Evolutionary conservation across 53 echinoderm and acorn worm genomes (phyloP).

Genomic region (Hippasteria phrygiana): DNA sequence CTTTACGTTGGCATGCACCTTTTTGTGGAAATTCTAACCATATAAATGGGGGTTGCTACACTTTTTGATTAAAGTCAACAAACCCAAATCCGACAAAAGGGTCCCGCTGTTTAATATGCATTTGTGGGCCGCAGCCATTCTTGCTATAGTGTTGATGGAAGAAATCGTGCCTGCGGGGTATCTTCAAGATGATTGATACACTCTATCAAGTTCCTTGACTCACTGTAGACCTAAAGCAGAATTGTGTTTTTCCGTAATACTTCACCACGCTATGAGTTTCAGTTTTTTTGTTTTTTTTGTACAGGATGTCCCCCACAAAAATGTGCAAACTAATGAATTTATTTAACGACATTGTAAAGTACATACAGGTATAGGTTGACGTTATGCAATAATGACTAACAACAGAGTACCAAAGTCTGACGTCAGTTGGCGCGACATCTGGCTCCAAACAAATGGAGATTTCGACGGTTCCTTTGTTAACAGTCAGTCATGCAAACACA

Average conservation of each 20-base stretch:
- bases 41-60: conserved; percentile 42
- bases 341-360: no score
- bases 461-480: no score
- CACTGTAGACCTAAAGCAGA: not conserved
- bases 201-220: not conserved
- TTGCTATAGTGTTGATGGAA: conserved; percentile 19
- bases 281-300: not conserved
- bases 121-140: conserved; percentile 9
- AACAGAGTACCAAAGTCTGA: no score
- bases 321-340: no score
- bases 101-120: conserved; percentile 42
- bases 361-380: no score
- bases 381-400: no score
- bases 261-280: not conserved
- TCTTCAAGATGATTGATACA: not conserved
- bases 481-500: no score
- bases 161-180: not conserved
- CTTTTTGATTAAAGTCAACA: conserved; percentile 58
- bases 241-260: not conserved
- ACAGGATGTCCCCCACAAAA: no score
- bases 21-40: not conserved
- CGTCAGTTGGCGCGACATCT: no score
- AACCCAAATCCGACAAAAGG: conserved; percentile 27
- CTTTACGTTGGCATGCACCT: not conserved
- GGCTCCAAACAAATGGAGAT: no score